Base-by-base conservation (phyloP, 1,140 invertebrate genomes). In the Pseudoatta argentina region DNA sequence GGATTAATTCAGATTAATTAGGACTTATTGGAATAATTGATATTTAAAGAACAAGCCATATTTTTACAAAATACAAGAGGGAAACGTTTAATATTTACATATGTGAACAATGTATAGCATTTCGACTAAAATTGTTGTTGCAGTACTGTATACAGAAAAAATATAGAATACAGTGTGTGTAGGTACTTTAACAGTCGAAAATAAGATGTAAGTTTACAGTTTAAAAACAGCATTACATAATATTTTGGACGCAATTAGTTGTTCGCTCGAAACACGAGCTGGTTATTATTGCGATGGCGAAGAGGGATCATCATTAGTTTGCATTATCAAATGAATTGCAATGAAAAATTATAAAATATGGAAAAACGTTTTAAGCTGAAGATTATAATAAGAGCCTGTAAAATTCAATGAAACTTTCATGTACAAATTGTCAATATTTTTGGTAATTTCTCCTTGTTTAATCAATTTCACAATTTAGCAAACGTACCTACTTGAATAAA, bases 1-100 rank as follows among this genome's bases (percentile, higher is more conserved):
- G n/a, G 7, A 71, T 18, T 76, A 57, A 39, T 64, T 18, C 27
- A 27, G 10, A 63, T 63, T 63, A 44, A 30, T 48, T 18, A 18
- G 30, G 34, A 73, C 48, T 73, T 53, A 18, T 16, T 48, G 30
- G 5, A 14, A 39, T 30, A 72, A 24, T 24, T 55, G 67, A 53
- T 24, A 63, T 34, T 72, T 18, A 77, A 66, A 77, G 27, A 83
- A 87, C n/a, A 77, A 39, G 59, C 6, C 39, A n/a, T 51, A 57
- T 55, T 83, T 88, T 85, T 90, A 93, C 81, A 93, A 93, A 93
- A 92, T 93, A 92, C 91, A 92, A 92, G 91, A 92, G 76, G 82
- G 86, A 88, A 91, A 89, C 77, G 79, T 93, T 92, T 92, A 88
- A 82, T 93, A 93, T 91, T 91, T 92, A 93, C 91, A 92, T 59